Conservation (phyloP, 2,888 invertebrate genomes). For the Platycheirus albimanus region DNA sequence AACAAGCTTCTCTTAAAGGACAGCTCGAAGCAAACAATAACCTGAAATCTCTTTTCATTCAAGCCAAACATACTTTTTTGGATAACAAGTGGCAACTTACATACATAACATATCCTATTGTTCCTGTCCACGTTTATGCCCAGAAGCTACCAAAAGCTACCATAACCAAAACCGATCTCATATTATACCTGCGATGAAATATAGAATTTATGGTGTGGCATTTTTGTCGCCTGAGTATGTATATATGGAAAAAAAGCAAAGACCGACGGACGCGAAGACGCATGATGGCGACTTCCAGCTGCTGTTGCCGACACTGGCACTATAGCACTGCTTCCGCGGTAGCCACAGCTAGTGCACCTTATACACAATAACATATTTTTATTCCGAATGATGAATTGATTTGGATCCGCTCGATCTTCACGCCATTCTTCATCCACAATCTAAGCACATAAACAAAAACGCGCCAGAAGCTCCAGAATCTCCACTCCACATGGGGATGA, state of each 20-base stretch:
- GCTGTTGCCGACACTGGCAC: slow-evolving; percentile 47
- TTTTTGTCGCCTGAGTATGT: slow-evolving; percentile 62
- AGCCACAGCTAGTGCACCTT: slow-evolving; percentile 42
- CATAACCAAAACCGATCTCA: slow-evolving; percentile 22
- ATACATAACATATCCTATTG: too few relatives aligned
- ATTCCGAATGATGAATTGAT: slow-evolving; percentile 75
- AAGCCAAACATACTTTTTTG: too few relatives aligned
- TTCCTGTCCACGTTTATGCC: too few relatives aligned
- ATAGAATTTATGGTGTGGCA: slow-evolving; percentile 65
- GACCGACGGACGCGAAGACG: slow-evolving; percentile 14
- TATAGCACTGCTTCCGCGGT: slow-evolving; percentile 38
- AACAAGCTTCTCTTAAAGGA: too few relatives aligned
- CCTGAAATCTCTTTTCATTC: too few relatives aligned
- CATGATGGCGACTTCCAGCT: too few relatives aligned
- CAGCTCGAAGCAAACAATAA: too few relatives aligned
- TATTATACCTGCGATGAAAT: slow-evolving; percentile 39
- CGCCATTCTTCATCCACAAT: slow-evolving; percentile 35
- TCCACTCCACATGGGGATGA: slow-evolving; percentile 43
- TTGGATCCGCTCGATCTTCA: slow-evolving; percentile 59
- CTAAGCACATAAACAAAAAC: slow-evolving; percentile 57
- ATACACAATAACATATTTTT: slow-evolving; percentile 14
- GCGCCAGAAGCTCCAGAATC: slow-evolving; percentile 33
- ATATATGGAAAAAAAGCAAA: slow-evolving; percentile 7
- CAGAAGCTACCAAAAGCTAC: too few relatives aligned
- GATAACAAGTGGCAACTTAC: too few relatives aligned